Conservation (phyloP, 2,888 invertebrate species). For the Terebella lapidaria region DNA sequence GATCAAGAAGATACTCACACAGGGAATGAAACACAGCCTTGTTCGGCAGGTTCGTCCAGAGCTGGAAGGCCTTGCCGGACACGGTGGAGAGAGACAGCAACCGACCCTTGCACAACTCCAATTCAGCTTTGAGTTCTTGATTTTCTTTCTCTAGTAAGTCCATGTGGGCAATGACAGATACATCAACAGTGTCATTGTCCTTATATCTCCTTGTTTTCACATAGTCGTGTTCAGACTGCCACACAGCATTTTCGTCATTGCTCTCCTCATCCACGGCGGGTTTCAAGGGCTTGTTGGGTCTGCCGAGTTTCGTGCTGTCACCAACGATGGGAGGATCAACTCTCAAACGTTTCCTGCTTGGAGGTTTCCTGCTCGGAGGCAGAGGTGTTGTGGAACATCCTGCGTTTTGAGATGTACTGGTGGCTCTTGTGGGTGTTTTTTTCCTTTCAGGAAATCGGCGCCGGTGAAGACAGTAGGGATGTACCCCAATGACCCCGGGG, state of each 20-base stretch:
- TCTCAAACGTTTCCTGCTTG: no score
- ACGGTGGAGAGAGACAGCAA: not conserved
- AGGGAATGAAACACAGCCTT: not conserved
- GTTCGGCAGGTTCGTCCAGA: not conserved
- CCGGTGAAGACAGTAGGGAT: not conserved
- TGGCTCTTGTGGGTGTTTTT: not conserved
- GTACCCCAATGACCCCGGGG: not conserved
- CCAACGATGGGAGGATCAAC: no score
- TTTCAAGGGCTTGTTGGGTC: no score
- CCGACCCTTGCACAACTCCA: not conserved
- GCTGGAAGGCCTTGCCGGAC: not conserved
- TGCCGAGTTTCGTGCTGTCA: no score
- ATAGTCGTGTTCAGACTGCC: not conserved
- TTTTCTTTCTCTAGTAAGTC: not conserved
- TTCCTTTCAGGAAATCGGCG: not conserved
- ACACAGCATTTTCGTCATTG: not conserved
- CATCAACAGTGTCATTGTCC: not conserved
- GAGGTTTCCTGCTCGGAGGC: no score
- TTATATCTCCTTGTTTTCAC: not conserved
- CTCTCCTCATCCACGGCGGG: not conserved
- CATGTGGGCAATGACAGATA: not conserved
- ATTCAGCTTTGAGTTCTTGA: not conserved
- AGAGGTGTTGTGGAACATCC: no score
- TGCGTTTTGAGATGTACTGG: not conserved
- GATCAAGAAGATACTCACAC: not conserved